Percentiles rank a stretch among this genome's conserved stretches.
Evolutionary conservation across 23 tunicate species (phyloP).

Genomic region (Halocynthia aurantium): DNA sequence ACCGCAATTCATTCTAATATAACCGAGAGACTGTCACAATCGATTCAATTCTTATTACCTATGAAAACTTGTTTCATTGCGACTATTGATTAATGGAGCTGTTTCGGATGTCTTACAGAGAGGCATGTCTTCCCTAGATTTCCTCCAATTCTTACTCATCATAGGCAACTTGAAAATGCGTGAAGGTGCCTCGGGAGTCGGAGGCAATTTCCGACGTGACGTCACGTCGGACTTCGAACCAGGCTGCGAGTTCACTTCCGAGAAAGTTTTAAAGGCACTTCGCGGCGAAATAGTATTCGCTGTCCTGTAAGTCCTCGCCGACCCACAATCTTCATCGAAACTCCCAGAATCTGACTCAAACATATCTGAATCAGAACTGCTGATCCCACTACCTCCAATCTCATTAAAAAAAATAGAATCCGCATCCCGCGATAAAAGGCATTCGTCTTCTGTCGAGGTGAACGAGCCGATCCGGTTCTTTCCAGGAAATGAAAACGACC

Average conservation of each 20-base stretch:
- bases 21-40: too few species aligned
- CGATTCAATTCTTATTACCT: not conserved
- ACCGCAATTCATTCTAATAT: too few species aligned
- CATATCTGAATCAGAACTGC: not conserved
- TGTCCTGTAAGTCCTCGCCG: conserved; percentile 7
- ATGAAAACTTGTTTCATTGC: conserved; percentile 2
- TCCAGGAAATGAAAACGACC: conserved; percentile 2
- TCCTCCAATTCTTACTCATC: conserved; percentile 7
- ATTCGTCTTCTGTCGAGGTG: not conserved
- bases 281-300: not conserved
- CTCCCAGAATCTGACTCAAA: conserved; percentile 1
- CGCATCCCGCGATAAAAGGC: conserved; percentile 4
- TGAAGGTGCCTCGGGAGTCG: conserved; percentile 11
- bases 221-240: not conserved
- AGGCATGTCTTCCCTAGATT: not conserved
- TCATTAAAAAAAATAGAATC: conserved; percentile 4
- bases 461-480: not conserved
- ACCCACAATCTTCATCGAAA: not conserved
- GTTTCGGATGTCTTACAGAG: not conserved
- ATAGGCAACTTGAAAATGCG: conserved; percentile 3
- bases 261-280: conserved; percentile 4
- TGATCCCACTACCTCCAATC: too few species aligned
- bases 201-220: conserved; percentile 16
- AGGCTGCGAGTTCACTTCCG: not conserved
- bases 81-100: conserved; percentile 10